These are phyloP conservation scores for Hippoglossus hippoglossus DNA, from an alignment of 2,797 vertebrate species.

Conservation along the genomic window DNA sequence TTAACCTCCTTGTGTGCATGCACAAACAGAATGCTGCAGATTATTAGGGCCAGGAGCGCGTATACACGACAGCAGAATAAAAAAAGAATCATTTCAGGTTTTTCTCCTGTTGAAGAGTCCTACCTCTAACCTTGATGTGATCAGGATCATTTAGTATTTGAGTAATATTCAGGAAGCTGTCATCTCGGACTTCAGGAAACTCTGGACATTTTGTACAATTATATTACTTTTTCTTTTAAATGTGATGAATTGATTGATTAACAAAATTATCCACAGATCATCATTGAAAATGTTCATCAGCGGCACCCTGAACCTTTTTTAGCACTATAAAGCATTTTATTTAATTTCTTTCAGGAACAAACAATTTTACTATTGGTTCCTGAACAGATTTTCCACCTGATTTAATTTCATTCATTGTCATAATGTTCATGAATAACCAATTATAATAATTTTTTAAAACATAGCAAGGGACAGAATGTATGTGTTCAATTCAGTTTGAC, in stretches of 20 bases:
- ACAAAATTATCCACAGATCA: neutral
- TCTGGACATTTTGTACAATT: no score
- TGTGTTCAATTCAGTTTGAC: neutral
- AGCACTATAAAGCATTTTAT: no score
- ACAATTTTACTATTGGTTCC: neutral
- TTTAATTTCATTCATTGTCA: neutral
- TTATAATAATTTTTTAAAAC: neutral
- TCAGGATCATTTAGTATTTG: neutral
- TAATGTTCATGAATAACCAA: neutral
- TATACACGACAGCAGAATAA: conserved; percentile 24
- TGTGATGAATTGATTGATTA: neutral
- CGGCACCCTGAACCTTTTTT: neutral
- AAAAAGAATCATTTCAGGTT: conserved; percentile 1
- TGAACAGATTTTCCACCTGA: neutral
- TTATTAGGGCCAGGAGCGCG: conserved; percentile 34
- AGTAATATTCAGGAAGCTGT: no score
- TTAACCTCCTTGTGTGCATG: conserved; percentile 74
- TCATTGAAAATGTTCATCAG: neutral
- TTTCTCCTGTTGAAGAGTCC: neutral
- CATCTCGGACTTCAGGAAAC: no score
- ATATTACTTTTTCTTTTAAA: no score
- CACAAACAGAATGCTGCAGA: conserved; percentile 75
- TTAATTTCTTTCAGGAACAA: no score
- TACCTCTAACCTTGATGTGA: neutral
- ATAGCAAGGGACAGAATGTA: no score